These are phyloP conservation scores for Strix uralensis DNA, from an alignment of 2,113 vertebrate genomes.

Conservation along the genomic window DNA sequence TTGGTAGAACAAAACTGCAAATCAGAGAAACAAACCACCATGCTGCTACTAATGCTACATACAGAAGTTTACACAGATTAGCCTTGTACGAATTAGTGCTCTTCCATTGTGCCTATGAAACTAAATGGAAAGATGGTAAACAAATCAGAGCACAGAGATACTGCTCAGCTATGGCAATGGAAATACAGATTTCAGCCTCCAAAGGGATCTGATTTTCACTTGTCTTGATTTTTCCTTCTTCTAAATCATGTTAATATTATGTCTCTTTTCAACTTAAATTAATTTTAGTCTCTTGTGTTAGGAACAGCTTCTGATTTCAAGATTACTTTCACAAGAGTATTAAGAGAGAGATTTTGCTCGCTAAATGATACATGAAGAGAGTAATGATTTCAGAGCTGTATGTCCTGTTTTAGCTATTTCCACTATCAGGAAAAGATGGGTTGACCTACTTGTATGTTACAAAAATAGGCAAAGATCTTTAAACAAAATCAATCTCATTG, in stretches of 20 bases:
- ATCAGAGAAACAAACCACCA: neutral
- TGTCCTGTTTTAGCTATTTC: neutral
- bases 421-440: neutral
- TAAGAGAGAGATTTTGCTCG: neutral
- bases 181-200: neutral
- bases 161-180: neutral
- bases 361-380: neutral
- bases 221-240: neutral
- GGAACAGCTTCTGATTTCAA: neutral
- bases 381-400: neutral
- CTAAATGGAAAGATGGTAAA: neutral
- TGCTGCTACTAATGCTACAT: neutral
- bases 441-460: slow-evolving; percentile 1
- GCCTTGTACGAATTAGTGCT: neutral
- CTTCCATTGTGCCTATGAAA: neutral
- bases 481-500: neutral
- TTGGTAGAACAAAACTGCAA: neutral
- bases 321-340: neutral
- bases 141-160: neutral
- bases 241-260: neutral
- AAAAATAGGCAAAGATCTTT: slow-evolving; percentile 33
- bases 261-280: neutral
- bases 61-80: neutral
- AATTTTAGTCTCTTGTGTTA: neutral
- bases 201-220: neutral